These are phyloP conservation scores for Tetramorium bicarinatum DNA, from an alignment of 2,888 invertebrate genomes.

Conservation along the genomic window DNA sequence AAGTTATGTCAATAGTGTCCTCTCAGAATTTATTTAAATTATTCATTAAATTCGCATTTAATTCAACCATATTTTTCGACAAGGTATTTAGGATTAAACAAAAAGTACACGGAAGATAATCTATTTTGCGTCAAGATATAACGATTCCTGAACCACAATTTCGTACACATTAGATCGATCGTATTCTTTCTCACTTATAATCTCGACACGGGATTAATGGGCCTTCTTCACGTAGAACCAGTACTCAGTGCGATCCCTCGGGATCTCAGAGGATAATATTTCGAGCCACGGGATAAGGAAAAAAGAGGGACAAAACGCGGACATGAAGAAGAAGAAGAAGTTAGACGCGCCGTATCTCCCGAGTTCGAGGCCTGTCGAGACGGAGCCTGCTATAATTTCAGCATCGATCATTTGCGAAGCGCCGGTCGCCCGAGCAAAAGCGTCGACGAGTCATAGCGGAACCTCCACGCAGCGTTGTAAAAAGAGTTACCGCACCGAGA, in stretches of 20 bases:
- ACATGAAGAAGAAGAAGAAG: conserved; percentile 11
- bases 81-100: conserved; percentile 32
- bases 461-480: conserved; percentile 68
- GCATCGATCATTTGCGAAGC: conserved; percentile 80
- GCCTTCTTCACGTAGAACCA: conserved; percentile 17
- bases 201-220: conserved; percentile 40
- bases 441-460: conserved; percentile 64
- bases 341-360: not conserved
- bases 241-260: conserved; percentile 38
- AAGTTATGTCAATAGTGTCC: conserved; percentile 19
- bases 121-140: conserved; percentile 37
- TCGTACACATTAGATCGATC: conserved; percentile 19
- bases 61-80: conserved; percentile 35
- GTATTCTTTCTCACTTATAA: conserved; percentile 30
- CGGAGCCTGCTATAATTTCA: conserved; percentile 73
- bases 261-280: conserved; percentile 41
- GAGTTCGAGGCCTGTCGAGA: conserved; percentile 22
- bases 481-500: conserved; percentile 69
- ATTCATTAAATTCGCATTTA: not conserved
- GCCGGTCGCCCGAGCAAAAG: conserved; percentile 66
- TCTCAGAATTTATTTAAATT: conserved; percentile 1
- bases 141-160: conserved; percentile 17
- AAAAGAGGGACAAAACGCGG: conserved; percentile 23
- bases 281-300: conserved; percentile 11
- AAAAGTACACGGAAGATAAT: conserved; percentile 23